Evolutionary conservation across 35 echinoderm and acorn worm genomes (phyloP), one percentile per base, ranked within the genome.

Genomic region (Diadema setosum): DNA sequence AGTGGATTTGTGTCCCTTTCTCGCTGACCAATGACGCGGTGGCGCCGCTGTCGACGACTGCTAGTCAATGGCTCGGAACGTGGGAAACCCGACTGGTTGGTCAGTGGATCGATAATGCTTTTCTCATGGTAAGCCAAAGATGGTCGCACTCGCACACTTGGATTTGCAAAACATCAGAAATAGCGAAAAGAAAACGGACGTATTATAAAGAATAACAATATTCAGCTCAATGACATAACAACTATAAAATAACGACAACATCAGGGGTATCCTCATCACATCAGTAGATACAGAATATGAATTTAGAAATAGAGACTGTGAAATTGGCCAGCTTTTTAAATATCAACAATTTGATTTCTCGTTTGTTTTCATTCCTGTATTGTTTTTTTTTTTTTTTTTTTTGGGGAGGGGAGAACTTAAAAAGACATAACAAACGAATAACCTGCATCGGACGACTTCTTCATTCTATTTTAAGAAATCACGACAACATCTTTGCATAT

Each of bases 1-100:
- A 97, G 94, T 97, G 94, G 94, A 55, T 97, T 2, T 93, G 90
- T 49, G 65, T 97, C 33, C 94, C 94, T 1, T 97, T 97, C 80
- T 75, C 91, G 26, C 46, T 97, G 55, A 82, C 83, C 26, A 87
- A 90, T 80, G 94, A 93, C 3, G 65, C 91, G 15, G 94, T 97
- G 18, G 46, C 50, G 33, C 91, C 91, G 0, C 82, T 97, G 9
- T 3, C n/a, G 4, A 40, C 61, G 8, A 86, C 82, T 0, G 74
- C 65, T 11, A 29, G 33, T 15, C 33, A 39, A 2, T 97, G 94
- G 94, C 18, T 93, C 5, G 94, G 94, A 11, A 45, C 44, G 24
- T 93, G 86, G 87, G 91, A 97, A 35, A 26, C 58, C 4, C 78
- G 73, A 21, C 85, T 48, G 41, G 57, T 87, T 8, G 94, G 94